Conservation (phyloP, 2,888 invertebrate species). For the Tortrix viridana region DNA sequence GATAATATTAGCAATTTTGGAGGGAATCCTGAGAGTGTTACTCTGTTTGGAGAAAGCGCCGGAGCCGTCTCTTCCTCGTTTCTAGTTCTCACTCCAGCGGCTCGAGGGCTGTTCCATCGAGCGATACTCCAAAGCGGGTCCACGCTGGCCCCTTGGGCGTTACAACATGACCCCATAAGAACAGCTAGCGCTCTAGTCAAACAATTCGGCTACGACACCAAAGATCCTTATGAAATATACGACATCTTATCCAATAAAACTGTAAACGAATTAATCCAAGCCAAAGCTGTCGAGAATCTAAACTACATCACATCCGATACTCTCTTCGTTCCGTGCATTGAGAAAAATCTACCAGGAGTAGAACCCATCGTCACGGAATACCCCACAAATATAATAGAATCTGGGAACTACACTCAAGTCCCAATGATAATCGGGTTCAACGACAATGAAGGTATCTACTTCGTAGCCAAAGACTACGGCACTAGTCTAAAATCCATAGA, state of each 20-base stretch:
- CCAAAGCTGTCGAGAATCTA: conserved; percentile 62
- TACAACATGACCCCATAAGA: conserved; percentile 68
- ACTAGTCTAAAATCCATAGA: conserved; percentile 58
- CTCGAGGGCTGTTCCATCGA: conserved; percentile 70
- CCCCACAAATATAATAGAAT: conserved; percentile 62
- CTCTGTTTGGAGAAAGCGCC: conserved; percentile 77
- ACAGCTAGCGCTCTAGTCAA: conserved; percentile 64
- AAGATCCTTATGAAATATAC: conserved; percentile 66
- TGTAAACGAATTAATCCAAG: conserved; percentile 60
- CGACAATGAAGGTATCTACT: conserved; percentile 73
- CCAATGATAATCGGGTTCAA: conserved; percentile 77
- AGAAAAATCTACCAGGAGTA: conserved; percentile 65
- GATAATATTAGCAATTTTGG: conserved; percentile 71
- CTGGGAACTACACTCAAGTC: conserved; percentile 72
- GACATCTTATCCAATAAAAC: conserved; percentile 62
- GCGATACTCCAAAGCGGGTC: conserved; percentile 75
- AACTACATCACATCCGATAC: conserved; percentile 64
- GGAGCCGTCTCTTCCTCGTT: conserved; percentile 73
- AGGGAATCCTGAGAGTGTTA: conserved; percentile 71
- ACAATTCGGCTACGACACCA: conserved; percentile 67
- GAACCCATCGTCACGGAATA: conserved; percentile 65
- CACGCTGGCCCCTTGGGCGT: conserved; percentile 68
- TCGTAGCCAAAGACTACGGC: conserved; percentile 69
- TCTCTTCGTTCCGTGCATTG: conserved; percentile 72
- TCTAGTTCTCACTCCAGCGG: conserved; percentile 64